Base-by-base conservation (phyloP, 2,113 vertebrate species). In the Scytalopus superciliaris region DNA sequence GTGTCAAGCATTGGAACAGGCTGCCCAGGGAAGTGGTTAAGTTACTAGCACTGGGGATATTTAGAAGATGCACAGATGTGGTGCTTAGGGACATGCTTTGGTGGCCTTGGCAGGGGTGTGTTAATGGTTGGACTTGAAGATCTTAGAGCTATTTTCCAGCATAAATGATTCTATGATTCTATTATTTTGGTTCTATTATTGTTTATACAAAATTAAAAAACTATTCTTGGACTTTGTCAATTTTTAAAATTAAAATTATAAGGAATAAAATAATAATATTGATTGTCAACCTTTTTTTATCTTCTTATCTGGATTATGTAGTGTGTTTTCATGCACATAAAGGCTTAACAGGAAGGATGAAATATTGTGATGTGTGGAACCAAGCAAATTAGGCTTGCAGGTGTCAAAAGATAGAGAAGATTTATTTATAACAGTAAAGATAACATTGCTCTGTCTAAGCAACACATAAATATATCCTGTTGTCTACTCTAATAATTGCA, bases 271-370 rank as follows among this genome's bases (percentile, higher is more conserved):
- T 31, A 77, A 40, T 66, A 76, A 31, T 81, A 93, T 56, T 84
- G 33, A 63, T 82, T 49, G 6, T 31, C 77, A 67, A 45, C 6
- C 55, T 18, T 53, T 39, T 49, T 60, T 59, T 66, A 59, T 21
- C 42, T 74, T 93, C 52, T 84, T 90, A 66, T 30, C 57, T 85
- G 53, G 18, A 80, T 94, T 92, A n/a, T 42, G 22, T 22, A 22
- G n/a, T 56, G 11, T 56, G 17, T 92, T 95, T 97, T 93, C 64
- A 78, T 64, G 73, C 42, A 91, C 33, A 75, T 25, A 24, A 96
- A 94, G 76, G 44, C 37, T 95, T 94, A 94, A 88, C 12, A 74
- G 25, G 40, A 55, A 67, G 60, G 60, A 53, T 56, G 33, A 96
- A 87, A 89, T 57, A 53, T 37, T 92, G 13, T 17, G 16, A 14